A percentile compares a stretch with the other conserved stretches of the same genome.
phyloP scores from a whole-genome alignment of 2,797 vertebrate genomes.

The Ctenopoma multispine region DNA sequence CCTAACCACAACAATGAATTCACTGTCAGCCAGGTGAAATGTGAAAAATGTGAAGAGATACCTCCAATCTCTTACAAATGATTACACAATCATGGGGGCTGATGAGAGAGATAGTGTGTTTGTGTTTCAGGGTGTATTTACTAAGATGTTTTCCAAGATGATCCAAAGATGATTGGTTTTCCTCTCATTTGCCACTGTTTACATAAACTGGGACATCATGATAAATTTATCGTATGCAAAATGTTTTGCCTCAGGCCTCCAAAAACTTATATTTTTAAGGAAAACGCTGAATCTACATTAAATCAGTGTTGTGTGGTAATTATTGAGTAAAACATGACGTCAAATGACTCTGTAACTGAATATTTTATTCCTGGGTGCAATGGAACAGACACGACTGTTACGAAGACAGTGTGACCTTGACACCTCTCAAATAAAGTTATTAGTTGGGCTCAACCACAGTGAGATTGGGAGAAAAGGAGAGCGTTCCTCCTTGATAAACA shows the following conservation, averaged over 20 bases:
- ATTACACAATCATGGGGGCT: conserved; percentile 46
- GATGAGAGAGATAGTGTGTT: background rate
- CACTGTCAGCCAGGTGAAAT: conserved; percentile 61
- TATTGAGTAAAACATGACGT: conserved; percentile 9
- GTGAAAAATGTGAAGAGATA: conserved; percentile 52
- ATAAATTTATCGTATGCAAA: background rate
- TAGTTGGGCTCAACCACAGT: conserved; percentile 48
- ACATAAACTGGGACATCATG: conserved; percentile 7
- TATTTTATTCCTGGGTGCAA: conserved; percentile 50
- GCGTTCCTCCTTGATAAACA: conserved; percentile 51
- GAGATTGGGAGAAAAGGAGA: conserved; percentile 41
- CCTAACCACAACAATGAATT: conserved; percentile 51
- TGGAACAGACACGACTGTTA: conserved; percentile 21
- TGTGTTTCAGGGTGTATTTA: background rate
- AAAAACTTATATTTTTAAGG: conserved; percentile 7
- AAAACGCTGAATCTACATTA: conserved; percentile 21
- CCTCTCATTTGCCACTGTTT: conserved; percentile 11
- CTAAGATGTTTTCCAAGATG: conserved; percentile 3
- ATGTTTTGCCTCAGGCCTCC: conserved; percentile 1
- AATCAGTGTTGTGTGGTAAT: conserved; percentile 23
- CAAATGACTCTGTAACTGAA: conserved; percentile 24
- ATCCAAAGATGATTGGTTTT: conserved; percentile 21
- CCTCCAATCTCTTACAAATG: conserved; percentile 48
- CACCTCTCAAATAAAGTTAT: conserved; percentile 69
- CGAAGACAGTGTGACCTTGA: conserved; percentile 53